Base-by-base conservation (phyloP, 2,113 vertebrate species). In the Thalassarche chlororhynchos region DNA sequence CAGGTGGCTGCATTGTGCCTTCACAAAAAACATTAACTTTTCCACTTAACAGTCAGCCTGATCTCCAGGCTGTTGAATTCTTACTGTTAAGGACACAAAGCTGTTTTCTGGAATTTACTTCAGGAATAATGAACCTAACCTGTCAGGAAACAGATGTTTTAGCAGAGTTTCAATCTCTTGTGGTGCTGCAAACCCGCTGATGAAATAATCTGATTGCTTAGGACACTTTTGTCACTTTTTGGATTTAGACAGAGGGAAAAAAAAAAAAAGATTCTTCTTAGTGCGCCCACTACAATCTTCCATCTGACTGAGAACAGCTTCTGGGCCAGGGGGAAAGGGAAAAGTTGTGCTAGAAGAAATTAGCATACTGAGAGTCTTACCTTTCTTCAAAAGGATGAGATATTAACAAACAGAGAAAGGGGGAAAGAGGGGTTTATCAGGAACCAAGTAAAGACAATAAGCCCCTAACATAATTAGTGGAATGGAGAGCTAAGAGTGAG, bases 111-210 rank as follows among this genome's bases (percentile, higher is more conserved):
- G 47, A 93, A 89, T 84, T 86, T 66, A 82, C 79, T 86, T 96
- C 54, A 87, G 38, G 38, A 93, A 92, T 57, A 89, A 87, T 44
- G 46, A 88, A 81, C 24, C 29, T 52, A 92, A 89, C 86, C 60
- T 71, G 47, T 55, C 68, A 97, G 52, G 42, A 89, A 94, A 89
- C 83, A 89, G 71, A 90, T 94, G 85, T 66, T 89, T 92, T 36
- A 86, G 51, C 29, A 71, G 60, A 81, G 24, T 70, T 95, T 87
- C 36, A 51, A 36, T 40, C 47, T 86, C 68, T 32, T 77, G 54
- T 40, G 51, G 26, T 83, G 46, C 64, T 91, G 44, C 44, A 95
- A 89, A 88, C 10, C 29, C 58, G 85, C 29, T 19, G 60, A 84
- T 47, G 46, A 65, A 90, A 66, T 60, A 38, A 87, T 47, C 18